Percentiles rank a stretch among this genome's conserved stretches.
These are phyloP conservation scores for Morphnarchus princeps DNA, from an alignment of 2,113 vertebrate genomes.

Conservation along the genomic window DNA sequence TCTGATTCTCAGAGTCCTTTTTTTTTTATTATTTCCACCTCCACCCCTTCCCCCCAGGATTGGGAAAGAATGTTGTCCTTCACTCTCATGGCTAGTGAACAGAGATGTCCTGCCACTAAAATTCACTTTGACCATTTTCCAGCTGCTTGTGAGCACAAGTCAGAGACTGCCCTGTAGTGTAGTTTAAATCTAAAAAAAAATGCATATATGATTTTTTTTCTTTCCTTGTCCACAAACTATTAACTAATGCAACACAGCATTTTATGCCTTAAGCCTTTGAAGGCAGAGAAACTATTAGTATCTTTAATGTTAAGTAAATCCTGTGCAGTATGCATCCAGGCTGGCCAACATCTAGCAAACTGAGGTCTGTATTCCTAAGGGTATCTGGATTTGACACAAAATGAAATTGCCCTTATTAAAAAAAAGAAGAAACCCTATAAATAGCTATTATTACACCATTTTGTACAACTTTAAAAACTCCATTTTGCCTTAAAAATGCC, in stretches of 20 bases:
- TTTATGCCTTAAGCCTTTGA: not conserved
- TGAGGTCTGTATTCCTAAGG: not conserved
- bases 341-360: not conserved
- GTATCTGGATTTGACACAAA: not conserved
- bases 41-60: not conserved
- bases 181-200: not conserved
- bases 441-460: not conserved
- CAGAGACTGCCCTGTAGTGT: not conserved
- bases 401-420: not conserved
- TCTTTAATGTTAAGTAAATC: not conserved
- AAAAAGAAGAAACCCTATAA: not conserved
- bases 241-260: not conserved
- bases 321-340: not conserved
- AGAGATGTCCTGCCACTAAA: not conserved
- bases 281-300: not conserved
- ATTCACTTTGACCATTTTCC: not conserved
- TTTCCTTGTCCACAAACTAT: not conserved
- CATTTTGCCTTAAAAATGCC: not conserved
- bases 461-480: not conserved
- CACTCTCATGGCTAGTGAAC: not conserved
- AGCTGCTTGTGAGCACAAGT: not conserved
- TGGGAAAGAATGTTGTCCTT: not conserved
- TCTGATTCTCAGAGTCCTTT: not conserved
- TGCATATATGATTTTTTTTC: not conserved
- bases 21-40: not conserved